Evolutionary conservation across 2,113 vertebrate species (phyloP).

Genomic region (Thinocorus orbignyianus): DNA sequence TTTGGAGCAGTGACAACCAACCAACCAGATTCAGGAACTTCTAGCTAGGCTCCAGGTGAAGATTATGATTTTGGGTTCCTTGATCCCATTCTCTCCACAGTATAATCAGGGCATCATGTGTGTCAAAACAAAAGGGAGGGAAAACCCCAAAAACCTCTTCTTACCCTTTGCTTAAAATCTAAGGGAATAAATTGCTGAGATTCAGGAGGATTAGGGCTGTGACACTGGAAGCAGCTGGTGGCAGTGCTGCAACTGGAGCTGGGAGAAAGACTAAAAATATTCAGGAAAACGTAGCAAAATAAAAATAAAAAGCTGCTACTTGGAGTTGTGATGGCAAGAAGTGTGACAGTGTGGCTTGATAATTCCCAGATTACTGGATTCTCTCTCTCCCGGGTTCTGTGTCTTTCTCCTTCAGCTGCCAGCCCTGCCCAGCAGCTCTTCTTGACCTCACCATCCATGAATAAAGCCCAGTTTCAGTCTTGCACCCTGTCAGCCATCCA

Average conservation of each 20-base stretch:
- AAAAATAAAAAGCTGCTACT: neutral
- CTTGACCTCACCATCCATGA: slow-evolving; percentile 29
- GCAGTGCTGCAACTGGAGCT: neutral
- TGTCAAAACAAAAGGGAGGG: neutral
- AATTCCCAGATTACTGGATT: neutral
- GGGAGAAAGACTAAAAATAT: neutral
- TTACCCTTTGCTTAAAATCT: neutral
- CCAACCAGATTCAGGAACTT: neutral
- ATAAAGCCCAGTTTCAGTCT: slow-evolving; percentile 48
- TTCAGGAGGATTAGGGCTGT: neutral
- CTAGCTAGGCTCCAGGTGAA: neutral
- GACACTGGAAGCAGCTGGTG: neutral
- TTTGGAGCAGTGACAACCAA: neutral
- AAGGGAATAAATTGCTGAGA: neutral
- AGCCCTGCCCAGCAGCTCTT: neutral
- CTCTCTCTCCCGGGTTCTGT: neutral
- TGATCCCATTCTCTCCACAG: neutral
- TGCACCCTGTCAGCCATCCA: slow-evolving; percentile 29
- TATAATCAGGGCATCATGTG: neutral
- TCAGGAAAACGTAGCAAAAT: neutral
- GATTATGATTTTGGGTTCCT: neutral
- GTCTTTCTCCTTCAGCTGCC: neutral
- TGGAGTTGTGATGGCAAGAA: neutral
- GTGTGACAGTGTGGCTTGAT: neutral
- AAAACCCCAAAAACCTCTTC: neutral